phyloP scores from a whole-genome alignment of 2,888 invertebrate species.

The Calliphora vomitoria region DNA sequence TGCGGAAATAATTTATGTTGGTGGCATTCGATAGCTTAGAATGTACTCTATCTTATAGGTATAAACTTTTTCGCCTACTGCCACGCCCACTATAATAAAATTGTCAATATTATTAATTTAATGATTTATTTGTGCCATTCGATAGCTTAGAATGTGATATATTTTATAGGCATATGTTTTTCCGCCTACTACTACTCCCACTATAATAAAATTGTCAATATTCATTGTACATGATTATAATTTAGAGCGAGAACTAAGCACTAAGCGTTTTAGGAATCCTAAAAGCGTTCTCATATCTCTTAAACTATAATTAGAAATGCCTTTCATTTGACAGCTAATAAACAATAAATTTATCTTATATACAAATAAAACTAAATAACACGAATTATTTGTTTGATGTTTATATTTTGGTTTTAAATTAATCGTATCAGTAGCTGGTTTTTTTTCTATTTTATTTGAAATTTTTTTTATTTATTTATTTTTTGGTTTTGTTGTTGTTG shows the following conservation, averaged over 20 bases:
- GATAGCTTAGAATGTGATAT: no score
- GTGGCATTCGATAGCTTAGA: not conserved
- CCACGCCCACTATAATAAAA: not conserved
- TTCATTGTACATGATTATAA: no score
- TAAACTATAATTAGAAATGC: no score
- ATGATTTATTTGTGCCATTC: no score
- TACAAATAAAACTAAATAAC: not conserved
- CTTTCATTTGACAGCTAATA: not conserved
- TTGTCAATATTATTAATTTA: no score
- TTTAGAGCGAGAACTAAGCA: no score
- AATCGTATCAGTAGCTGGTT: slow-evolving; percentile 54
- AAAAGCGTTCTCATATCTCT: no score
- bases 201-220: no score
- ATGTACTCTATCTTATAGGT: not conserved
- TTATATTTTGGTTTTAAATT: slow-evolving; percentile 75
- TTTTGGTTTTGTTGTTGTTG: slow-evolving; percentile 69
- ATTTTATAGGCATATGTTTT: no score
- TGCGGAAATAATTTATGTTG: no score
- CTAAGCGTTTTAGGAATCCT: no score
- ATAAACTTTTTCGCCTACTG: not conserved
- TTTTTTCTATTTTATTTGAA: slow-evolving; percentile 78
- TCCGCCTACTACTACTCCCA: no score
- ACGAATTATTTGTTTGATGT: slow-evolving; percentile 52
- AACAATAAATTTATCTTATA: not conserved
- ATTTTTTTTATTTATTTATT: slow-evolving; percentile 70